phyloP scores from a whole-genome alignment of 1,140 invertebrate genomes.

The Melanaphis sacchari region DNA sequence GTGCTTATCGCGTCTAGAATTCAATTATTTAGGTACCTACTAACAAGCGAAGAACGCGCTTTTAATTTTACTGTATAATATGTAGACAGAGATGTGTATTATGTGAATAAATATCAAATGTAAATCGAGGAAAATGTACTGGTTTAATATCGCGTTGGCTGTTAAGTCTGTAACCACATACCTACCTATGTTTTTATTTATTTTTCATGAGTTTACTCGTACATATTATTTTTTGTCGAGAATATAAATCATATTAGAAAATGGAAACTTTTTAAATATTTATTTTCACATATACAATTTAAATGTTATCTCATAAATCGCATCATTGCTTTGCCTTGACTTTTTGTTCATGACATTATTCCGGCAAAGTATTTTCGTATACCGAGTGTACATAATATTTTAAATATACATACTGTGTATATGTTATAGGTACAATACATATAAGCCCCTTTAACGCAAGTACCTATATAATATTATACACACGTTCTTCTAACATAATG shows the following conservation, averaged over 20 bases:
- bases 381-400: background rate
- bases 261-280: background rate
- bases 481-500: background rate
- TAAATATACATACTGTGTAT: background rate
- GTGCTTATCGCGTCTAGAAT: background rate
- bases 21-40: background rate
- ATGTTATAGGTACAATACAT: background rate
- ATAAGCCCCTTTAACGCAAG: background rate
- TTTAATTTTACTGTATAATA: constrained; percentile 9
- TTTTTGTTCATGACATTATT: background rate
- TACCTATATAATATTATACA: background rate
- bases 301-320: background rate
- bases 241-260: background rate
- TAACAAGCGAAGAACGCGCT: background rate
- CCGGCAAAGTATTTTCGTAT: background rate
- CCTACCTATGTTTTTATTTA: background rate
- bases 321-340: background rate
- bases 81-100: background rate
- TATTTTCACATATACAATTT: background rate
- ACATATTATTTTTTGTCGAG: background rate
- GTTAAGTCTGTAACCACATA: no score
- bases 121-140: background rate
- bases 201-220: background rate
- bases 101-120: background rate
- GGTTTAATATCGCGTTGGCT: background rate